phyloP scores from a whole-genome alignment of 2,797 vertebrate genomes.

The Pipistrellus pipistrellus region DNA sequence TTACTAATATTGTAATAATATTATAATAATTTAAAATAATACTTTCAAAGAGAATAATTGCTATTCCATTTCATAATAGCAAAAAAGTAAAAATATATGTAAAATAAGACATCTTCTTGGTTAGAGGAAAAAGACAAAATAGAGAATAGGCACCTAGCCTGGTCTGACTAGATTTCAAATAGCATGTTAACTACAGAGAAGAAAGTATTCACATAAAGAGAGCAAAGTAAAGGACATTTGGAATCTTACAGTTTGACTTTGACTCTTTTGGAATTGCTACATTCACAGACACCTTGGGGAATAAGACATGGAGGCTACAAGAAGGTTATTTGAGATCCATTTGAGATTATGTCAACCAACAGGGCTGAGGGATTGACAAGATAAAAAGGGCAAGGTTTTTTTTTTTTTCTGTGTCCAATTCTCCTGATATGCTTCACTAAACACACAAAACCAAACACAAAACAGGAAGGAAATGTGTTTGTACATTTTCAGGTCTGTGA shows the following conservation, averaged over 20 bases:
- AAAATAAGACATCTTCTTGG: neutral
- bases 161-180: slow-evolving; percentile 7
- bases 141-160: neutral
- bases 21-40: neutral
- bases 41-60: neutral
- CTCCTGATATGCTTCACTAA: slow-evolving; percentile 49
- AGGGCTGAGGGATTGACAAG: slow-evolving; percentile 57
- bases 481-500: neutral
- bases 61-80: neutral
- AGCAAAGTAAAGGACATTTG: slow-evolving; percentile 28
- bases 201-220: neutral
- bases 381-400: slow-evolving; percentile 40
- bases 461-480: neutral
- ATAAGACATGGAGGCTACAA: neutral
- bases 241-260: neutral
- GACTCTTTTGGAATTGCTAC: slow-evolving; percentile 47
- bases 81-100: neutral
- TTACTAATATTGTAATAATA: neutral
- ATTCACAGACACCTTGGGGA: slow-evolving; percentile 48
- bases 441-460: slow-evolving; percentile 45
- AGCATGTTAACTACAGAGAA: neutral
- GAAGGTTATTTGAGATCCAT: slow-evolving; percentile 78
- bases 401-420: neutral
- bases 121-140: neutral
- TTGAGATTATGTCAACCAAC: slow-evolving; percentile 76